phyloP scores from a whole-genome alignment of 2,113 vertebrate genomes.

The Pomatorhinus ruficollis region DNA sequence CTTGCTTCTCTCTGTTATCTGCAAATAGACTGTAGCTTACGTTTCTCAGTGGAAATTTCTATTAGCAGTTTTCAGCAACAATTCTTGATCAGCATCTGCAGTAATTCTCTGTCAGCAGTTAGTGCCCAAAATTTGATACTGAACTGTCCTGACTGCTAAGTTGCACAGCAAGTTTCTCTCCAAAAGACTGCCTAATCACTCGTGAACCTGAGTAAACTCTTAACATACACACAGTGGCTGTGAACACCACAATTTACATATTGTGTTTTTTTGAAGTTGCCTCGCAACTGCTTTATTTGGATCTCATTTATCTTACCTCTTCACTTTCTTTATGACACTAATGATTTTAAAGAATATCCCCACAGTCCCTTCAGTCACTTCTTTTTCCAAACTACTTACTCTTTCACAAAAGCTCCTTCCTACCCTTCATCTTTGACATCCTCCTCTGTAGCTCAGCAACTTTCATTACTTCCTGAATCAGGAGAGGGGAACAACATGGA shows the following conservation, averaged over 20 bases:
- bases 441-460: not conserved
- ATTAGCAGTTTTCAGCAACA: not conserved
- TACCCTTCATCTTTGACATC: not conserved
- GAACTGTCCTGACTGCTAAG: slow-evolving; percentile 2
- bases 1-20: not conserved
- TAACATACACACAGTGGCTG: rapidly evolving
- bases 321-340: not conserved
- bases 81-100: not conserved
- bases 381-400: not conserved
- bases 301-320: not conserved
- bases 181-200: not conserved
- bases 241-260: not conserved
- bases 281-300: not conserved
- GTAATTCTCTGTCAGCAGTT: not conserved
- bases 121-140: not conserved
- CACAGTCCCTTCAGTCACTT: not conserved
- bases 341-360: not conserved
- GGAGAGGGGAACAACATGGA: not conserved
- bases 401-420: not conserved
- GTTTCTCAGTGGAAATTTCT: not conserved
- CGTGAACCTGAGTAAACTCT: not conserved
- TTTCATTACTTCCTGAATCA: not conserved
- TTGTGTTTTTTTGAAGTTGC: not conserved
- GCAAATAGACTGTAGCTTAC: not conserved
- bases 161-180: slow-evolving; percentile 6